Evolutionary conservation across 2,113 vertebrate species (phyloP).

Genomic region (Microtus montanus): DNA sequence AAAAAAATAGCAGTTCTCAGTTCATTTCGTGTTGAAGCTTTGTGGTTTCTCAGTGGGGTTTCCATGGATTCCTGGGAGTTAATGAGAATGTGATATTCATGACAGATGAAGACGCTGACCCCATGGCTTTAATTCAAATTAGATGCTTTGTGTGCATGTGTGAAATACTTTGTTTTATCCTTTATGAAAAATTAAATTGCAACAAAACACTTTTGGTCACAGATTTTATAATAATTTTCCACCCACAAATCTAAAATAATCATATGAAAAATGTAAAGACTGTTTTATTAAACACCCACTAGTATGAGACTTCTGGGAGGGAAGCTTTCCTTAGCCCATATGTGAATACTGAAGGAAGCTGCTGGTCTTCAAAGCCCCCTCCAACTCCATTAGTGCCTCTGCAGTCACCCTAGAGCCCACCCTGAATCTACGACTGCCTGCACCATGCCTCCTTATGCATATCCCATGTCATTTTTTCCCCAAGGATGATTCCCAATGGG

Average conservation of each 20-base stretch:
- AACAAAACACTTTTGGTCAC: constrained; percentile 51
- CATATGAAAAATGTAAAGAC: constrained; percentile 69
- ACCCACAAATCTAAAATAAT: constrained; percentile 62
- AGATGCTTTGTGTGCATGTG: constrained; percentile 30
- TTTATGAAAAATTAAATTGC: constrained; percentile 42
- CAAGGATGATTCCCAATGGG: background rate
- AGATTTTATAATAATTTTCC: constrained; percentile 61
- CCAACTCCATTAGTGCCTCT: background rate
- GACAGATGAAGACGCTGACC: constrained; percentile 67
- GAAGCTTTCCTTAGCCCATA: background rate
- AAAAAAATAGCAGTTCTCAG: background rate
- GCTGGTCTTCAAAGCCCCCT: background rate
- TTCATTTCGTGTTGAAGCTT: background rate
- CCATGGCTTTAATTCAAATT: constrained; percentile 49
- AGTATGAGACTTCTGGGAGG: background rate
- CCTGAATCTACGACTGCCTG: background rate
- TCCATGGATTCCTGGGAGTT: constrained; percentile 54
- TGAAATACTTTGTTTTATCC: constrained; percentile 63
- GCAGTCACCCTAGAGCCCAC: no score
- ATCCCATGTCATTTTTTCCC: background rate
- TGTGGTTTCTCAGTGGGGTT: constrained; percentile 54
- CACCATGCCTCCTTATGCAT: background rate
- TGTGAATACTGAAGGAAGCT: background rate
- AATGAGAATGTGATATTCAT: constrained; percentile 66
- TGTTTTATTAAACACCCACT: constrained; percentile 48